phyloP scores from a whole-genome alignment of 2,113 vertebrate species.

The Casuarius casuarius region DNA sequence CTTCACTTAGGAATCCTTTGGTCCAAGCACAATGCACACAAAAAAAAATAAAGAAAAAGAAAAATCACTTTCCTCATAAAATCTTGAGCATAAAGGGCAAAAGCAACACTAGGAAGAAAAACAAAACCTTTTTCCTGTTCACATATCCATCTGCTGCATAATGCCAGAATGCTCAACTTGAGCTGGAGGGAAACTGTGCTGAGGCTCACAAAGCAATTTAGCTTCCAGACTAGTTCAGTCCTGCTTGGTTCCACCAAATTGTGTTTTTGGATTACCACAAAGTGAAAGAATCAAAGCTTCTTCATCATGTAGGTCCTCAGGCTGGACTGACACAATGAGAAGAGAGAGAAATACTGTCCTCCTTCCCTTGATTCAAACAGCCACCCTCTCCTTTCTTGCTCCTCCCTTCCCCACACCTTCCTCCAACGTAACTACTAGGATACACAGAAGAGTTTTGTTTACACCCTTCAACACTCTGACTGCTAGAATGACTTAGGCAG shows the following conservation, averaged over 20 bases:
- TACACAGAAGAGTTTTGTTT: neutral
- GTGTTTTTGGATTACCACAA: constrained; percentile 44
- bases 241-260: constrained; percentile 34
- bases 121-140: neutral
- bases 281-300: constrained; percentile 21
- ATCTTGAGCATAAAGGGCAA: neutral
- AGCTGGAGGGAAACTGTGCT: neutral
- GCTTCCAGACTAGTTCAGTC: constrained; percentile 28
- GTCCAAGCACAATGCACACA: neutral
- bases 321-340: neutral
- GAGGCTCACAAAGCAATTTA: constrained; percentile 42
- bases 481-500: neutral
- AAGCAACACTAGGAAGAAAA: neutral
- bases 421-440: neutral
- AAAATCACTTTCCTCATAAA: neutral
- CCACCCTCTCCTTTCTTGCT: neutral
- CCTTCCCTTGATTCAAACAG: neutral
- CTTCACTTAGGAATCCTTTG: neutral
- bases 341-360: neutral
- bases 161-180: neutral
- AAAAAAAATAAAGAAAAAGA: neutral
- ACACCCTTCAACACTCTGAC: neutral
- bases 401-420: neutral
- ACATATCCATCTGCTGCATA: neutral
- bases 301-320: neutral